Conservation (phyloP, 2,113 vertebrate genomes). For the Heterotilapia buettikoferi region DNA sequence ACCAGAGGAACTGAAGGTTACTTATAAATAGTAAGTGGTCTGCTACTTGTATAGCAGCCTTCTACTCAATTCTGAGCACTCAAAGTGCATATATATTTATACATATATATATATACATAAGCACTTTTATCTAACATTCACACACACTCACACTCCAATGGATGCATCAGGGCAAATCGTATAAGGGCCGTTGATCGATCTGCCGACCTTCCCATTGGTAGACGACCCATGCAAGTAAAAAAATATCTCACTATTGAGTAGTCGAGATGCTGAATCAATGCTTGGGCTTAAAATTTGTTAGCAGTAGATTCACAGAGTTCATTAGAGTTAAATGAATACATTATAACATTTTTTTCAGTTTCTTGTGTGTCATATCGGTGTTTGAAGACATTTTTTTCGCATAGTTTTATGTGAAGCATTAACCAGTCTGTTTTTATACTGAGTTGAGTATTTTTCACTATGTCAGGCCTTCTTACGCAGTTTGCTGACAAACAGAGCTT, state of each 20-base stretch:
- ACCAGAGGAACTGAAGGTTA: background rate
- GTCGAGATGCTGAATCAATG: background rate
- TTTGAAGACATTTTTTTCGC: background rate
- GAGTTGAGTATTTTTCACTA: background rate
- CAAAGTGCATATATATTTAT: background rate
- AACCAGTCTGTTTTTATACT: background rate
- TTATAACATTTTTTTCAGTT: background rate
- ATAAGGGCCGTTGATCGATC: background rate
- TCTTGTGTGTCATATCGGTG: background rate
- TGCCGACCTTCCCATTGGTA: background rate
- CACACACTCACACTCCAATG: background rate
- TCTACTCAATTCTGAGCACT: background rate
- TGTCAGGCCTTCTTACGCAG: background rate
- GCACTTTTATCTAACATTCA: background rate
- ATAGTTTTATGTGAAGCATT: background rate
- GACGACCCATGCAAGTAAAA: accelerated
- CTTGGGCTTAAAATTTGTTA: background rate
- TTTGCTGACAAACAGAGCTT: background rate
- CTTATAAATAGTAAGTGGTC: background rate
- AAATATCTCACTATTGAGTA: background rate
- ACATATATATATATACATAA: background rate
- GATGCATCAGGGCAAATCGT: background rate
- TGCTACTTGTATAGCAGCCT: background rate
- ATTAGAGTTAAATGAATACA: background rate
- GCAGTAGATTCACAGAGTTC: background rate